phyloP scores from a whole-genome alignment of 2,888 invertebrate species.

The Phytoseiulus persimilis region DNA sequence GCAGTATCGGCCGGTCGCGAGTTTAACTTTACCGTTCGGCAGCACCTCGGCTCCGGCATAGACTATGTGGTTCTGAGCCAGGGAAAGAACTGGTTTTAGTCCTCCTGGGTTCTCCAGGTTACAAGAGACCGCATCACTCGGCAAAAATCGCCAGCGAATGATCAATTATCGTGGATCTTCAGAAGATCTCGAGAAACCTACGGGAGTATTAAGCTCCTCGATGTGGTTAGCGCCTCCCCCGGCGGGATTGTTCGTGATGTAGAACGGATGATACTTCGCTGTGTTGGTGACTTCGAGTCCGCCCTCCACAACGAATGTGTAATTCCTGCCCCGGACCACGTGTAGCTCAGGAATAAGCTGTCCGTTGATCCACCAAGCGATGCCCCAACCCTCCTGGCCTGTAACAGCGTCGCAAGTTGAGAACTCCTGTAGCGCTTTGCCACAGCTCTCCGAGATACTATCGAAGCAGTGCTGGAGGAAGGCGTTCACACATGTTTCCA shows the following conservation, averaged over 20 bases:
- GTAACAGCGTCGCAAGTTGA: slow-evolving; percentile 35
- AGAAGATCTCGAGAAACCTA: slow-evolving; percentile 41
- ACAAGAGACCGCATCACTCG: too few species aligned
- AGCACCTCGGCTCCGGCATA: slow-evolving; percentile 74
- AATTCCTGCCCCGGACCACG: slow-evolving; percentile 49
- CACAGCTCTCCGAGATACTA: not conserved
- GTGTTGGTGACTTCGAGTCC: slow-evolving; percentile 65
- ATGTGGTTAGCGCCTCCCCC: slow-evolving; percentile 76
- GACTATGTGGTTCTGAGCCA: slow-evolving; percentile 58
- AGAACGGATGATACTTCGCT: slow-evolving; percentile 80
- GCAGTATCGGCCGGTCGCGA: slow-evolving; percentile 69
- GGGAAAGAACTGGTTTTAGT: not conserved
- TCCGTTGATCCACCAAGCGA: slow-evolving; percentile 51
- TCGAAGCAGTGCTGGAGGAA: not conserved
- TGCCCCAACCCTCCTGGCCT: slow-evolving; percentile 50
- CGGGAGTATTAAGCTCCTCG: slow-evolving; percentile 56
- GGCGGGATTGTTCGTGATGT: slow-evolving; percentile 74
- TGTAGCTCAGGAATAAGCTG: slow-evolving; percentile 50
- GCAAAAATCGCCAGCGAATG: too few species aligned
- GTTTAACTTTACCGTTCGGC: slow-evolving; percentile 61
- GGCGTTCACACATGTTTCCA: too few species aligned
- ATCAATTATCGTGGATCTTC: too few species aligned
- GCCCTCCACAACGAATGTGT: slow-evolving; percentile 49
- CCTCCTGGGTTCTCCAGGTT: too few species aligned
- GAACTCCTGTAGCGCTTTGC: not conserved